Evolutionary conservation across 2,113 vertebrate genomes (phyloP).

Genomic region (Neogobius melanostomus): DNA sequence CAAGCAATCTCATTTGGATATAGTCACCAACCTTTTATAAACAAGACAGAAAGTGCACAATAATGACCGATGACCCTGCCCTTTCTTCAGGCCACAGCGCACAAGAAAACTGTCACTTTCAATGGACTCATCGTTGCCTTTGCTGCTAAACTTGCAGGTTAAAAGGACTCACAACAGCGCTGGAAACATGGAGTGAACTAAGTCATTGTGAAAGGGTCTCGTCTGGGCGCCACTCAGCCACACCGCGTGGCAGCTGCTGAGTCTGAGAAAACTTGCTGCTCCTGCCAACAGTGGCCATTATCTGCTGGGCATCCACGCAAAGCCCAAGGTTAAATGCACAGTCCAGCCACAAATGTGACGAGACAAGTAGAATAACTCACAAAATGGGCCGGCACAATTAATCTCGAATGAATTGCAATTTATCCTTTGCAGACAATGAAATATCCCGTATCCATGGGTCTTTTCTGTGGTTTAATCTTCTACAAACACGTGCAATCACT

Average conservation of each 20-base stretch:
- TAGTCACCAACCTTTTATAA: background rate
- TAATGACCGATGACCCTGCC: background rate
- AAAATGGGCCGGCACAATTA: no score
- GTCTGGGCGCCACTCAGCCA: constrained; percentile 21
- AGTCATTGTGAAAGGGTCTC: constrained; percentile 22
- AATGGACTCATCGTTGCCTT: background rate
- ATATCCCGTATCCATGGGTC: no score
- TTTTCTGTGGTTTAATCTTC: no score
- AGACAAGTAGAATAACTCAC: constrained; percentile 15
- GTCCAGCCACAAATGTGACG: constrained; percentile 35
- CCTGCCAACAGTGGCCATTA: constrained; percentile 54
- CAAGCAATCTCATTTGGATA: background rate
- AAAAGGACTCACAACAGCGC: constrained; percentile 9
- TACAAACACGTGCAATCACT: no score
- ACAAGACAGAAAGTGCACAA: background rate
- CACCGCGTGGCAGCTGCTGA: constrained; percentile 48
- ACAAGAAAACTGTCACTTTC: background rate
- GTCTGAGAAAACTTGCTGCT: constrained; percentile 51
- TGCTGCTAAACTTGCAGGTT: background rate
- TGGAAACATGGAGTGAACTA: constrained; percentile 30
- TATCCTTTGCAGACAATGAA: no score
- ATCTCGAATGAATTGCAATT: no score
- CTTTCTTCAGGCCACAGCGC: background rate
- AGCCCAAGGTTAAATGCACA: constrained; percentile 57
- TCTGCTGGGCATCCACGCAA: constrained; percentile 49